Evolutionary conservation across 2,113 vertebrate species (phyloP).

Genomic region (Myrmophylax atrothorax): DNA sequence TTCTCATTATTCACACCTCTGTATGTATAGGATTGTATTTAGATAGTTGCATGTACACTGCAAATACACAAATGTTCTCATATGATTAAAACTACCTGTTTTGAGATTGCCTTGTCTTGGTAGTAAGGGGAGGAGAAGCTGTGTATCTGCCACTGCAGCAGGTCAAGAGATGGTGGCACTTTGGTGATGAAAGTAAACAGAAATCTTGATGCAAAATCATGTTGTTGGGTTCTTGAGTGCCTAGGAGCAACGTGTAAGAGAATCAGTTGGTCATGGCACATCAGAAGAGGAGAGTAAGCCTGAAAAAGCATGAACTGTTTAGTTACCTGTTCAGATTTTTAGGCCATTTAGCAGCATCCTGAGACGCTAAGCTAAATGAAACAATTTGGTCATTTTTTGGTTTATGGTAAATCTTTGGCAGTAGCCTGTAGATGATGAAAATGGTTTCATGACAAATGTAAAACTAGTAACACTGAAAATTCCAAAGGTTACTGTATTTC

Average conservation of each 20-base stretch:
- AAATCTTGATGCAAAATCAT: background rate
- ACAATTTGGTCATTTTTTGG: background rate
- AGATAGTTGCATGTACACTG: accelerated
- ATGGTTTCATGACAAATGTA: background rate
- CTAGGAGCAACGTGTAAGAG: background rate
- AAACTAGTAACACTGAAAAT: background rate
- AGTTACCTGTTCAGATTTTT: background rate
- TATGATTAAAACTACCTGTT: background rate
- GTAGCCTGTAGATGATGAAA: background rate
- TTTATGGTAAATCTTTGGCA: background rate
- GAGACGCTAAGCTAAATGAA: background rate
- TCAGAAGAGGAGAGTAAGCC: background rate
- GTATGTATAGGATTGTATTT: background rate
- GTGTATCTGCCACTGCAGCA: background rate
- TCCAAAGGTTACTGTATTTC: background rate
- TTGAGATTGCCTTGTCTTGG: background rate
- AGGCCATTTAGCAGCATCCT: background rate
- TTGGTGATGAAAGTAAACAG: background rate
- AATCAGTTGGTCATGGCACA: background rate
- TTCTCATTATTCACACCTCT: accelerated
- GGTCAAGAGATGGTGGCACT: background rate
- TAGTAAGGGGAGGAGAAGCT: background rate
- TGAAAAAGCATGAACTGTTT: background rate
- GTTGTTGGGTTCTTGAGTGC: background rate
- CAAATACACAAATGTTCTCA: background rate